Evolutionary conservation across 2,797 vertebrate genomes (phyloP).

Genomic region (Parauchenoglanis punctatus): DNA sequence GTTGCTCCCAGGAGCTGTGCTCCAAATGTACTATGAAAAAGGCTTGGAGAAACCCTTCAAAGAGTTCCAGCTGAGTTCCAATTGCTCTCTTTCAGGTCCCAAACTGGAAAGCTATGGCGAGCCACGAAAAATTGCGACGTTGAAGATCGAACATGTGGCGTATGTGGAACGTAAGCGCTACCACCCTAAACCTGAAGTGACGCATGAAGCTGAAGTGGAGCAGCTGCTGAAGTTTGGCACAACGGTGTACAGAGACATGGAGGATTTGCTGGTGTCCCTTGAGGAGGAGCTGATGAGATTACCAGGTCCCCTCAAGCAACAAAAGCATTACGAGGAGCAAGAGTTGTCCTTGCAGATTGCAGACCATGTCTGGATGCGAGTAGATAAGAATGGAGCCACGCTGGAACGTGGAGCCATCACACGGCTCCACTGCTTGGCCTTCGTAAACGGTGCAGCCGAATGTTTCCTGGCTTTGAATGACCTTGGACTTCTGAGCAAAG

Average conservation of each 20-base stretch:
- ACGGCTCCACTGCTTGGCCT: conserved; percentile 87
- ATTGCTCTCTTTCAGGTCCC: conserved; percentile 86
- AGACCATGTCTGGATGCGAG: conserved; percentile 88
- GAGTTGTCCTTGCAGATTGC: conserved; percentile 89
- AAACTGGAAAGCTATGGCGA: conserved; percentile 89
- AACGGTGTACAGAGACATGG: conserved; percentile 83
- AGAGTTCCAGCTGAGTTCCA: conserved; percentile 89
- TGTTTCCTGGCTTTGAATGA: conserved; percentile 95
- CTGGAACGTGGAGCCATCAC: conserved; percentile 81
- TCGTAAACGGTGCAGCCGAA: conserved; percentile 82
- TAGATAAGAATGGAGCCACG: conserved; percentile 81
- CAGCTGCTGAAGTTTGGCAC: conserved; percentile 96
- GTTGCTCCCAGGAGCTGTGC: conserved; percentile 83
- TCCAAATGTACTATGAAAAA: conserved; percentile 96
- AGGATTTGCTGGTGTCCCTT: conserved; percentile 83
- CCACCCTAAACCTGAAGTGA: conserved; percentile 87
- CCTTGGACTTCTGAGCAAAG: conserved; percentile 78
- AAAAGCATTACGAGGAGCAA: conserved; percentile 88
- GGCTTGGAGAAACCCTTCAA: conserved; percentile 95
- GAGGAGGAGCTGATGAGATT: conserved; percentile 90
- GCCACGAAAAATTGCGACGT: conserved; percentile 89
- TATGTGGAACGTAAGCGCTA: conserved; percentile 89
- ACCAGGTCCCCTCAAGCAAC: conserved; percentile 72
- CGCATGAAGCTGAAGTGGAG: conserved; percentile 84
- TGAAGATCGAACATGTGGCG: conserved; percentile 90